Base-by-base conservation (phyloP, 2,888 invertebrate genomes). In the Heliconius ismenius region DNA sequence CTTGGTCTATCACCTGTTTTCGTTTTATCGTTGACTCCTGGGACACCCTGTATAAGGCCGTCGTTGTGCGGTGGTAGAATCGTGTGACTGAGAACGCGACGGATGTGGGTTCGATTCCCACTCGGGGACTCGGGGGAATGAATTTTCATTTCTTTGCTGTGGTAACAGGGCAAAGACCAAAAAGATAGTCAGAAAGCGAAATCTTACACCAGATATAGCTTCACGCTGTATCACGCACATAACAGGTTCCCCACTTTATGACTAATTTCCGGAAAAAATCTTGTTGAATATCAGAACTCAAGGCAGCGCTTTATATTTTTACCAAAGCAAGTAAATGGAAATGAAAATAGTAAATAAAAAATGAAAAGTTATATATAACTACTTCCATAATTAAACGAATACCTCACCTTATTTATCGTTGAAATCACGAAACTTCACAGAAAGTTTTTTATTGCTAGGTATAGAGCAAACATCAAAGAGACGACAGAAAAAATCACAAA, bases 401-500 rank as follows among this genome's bases (percentile, higher is more conserved):
- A 65, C 11, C 2, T 0, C 64, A 64, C n/a, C 21, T 32, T 4
- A 36, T 36, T 3, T 64, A 36, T 9, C 18, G 21, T 21, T 21
- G 26, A 32, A 64, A 21, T 21, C 6, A 21, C 9, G 54, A 21
- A 43, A 54, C 54, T 9, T 3, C 21, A 54, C 54, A 21, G 21
- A 43, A 15, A 43, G 15, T 43, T 43, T 43, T 43, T 43, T 15
- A n/a, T 49, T 54, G 58, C n/a, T n/a, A 11, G 49, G 2, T 13
- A 28, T 15, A 58, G 36, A 58, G 54, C 70, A 32, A 70, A 58
- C 13, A 21, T 32, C 36, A 58, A 70, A 70, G n/a, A 36, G 54
- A 32, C 7, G 15, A 58, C 32, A 36, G 39, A 67, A 65, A 67
- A 54, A 70, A 70, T 36, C 70, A 32, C 70, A 70, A 28, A 58